phyloP scores from a whole-genome alignment of 1,140 invertebrate genomes.

The Subanguina moxae region DNA sequence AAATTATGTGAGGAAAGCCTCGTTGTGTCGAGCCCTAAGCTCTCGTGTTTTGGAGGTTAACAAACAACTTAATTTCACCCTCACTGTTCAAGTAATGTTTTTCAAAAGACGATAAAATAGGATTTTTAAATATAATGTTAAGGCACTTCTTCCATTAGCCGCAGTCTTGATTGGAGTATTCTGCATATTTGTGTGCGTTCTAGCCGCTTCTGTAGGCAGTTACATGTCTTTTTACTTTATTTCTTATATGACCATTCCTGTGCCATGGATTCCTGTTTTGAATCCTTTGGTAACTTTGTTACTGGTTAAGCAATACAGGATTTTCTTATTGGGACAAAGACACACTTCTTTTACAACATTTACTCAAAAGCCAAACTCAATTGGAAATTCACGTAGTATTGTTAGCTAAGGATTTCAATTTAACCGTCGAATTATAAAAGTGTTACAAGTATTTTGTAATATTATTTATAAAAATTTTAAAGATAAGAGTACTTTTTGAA shows the following conservation, averaged over 20 bases:
- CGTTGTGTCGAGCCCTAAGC: neutral
- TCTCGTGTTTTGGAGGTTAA: neutral
- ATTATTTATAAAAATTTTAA: no score
- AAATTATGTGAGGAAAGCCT: neutral
- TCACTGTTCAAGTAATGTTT: slow-evolving; percentile 4
- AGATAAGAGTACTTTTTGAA: no score
- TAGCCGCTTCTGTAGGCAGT: neutral
- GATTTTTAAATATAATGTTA: no score
- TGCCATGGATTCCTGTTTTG: slow-evolving; percentile 7
- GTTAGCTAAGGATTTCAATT: no score
- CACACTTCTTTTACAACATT: neutral
- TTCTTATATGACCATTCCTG: slow-evolving; percentile 9
- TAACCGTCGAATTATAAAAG: no score
- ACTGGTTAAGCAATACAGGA: slow-evolving; percentile 5
- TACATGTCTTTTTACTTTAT: slow-evolving; percentile 7
- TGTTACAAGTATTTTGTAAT: no score
- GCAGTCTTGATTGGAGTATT: slow-evolving; percentile 10
- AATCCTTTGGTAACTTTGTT: slow-evolving; percentile 6
- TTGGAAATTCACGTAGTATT: no score
- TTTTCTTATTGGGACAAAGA: neutral
- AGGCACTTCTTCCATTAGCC: slow-evolving; percentile 1
- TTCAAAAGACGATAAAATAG: no score
- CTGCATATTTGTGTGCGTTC: slow-evolving; percentile 3
- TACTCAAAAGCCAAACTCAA: no score
- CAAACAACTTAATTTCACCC: slow-evolving; percentile 3